Conservation (phyloP, 2,113 vertebrate genomes). For the Chlamydotis undulata region DNA sequence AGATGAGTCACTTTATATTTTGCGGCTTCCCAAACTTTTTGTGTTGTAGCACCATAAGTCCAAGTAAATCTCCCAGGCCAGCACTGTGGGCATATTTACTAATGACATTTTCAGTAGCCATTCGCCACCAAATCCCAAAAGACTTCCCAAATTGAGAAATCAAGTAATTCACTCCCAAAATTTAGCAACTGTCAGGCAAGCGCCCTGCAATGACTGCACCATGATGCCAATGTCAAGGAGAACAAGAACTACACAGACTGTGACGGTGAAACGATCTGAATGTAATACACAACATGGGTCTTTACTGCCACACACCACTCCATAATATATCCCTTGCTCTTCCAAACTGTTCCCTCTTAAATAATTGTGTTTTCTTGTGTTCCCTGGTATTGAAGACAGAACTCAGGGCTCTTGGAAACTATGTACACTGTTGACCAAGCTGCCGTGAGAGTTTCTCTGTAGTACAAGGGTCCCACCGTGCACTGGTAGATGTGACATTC, state of each 20-base stretch:
- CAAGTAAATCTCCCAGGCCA: background rate
- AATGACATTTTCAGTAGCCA: background rate
- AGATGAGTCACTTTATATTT: slow-evolving; percentile 13
- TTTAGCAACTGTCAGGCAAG: background rate
- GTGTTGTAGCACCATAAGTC: background rate
- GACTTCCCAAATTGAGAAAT: slow-evolving; percentile 10
- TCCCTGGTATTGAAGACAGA: background rate
- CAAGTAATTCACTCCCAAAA: background rate
- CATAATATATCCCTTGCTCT: background rate
- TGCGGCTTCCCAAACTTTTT: background rate
- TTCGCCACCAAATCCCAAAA: background rate
- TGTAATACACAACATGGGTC: no score
- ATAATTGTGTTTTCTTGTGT: background rate
- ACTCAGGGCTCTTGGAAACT: background rate
- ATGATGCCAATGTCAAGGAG: background rate
- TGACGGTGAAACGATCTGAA: background rate
- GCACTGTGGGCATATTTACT: background rate
- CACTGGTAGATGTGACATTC: background rate
- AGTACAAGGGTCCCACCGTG: background rate
- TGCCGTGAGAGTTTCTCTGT: background rate
- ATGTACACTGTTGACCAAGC: background rate
- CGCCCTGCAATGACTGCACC: background rate
- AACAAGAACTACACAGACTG: background rate
- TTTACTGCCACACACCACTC: no score
- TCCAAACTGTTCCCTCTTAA: background rate